Percentiles rank a stretch among this genome's conserved stretches.
Conservation (phyloP, 2,888 invertebrate species). For the Kryphioiulus occultus region DNA sequence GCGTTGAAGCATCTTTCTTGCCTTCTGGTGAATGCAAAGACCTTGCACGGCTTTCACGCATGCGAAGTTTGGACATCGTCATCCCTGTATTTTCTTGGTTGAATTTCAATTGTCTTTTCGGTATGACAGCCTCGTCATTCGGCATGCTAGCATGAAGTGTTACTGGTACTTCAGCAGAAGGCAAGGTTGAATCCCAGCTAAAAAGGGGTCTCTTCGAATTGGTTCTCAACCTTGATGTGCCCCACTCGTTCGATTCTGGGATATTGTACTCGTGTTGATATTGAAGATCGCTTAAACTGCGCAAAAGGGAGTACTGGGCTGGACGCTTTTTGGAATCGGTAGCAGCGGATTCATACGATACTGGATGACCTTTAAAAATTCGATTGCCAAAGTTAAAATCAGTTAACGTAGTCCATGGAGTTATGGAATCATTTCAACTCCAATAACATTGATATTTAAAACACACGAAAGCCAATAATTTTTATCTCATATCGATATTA, state of each 20-base stretch:
- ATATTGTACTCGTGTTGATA: constrained; percentile 50
- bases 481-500: no score
- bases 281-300: constrained; percentile 46
- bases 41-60: background rate
- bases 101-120: background rate
- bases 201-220: constrained; percentile 46
- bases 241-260: background rate
- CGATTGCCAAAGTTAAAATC: background rate
- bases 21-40: background rate
- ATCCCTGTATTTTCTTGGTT: background rate
- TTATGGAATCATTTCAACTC: no score
- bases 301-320: constrained; percentile 39
- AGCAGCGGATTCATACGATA: background rate
- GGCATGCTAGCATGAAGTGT: constrained; percentile 13
- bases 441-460: no score
- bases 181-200: constrained; percentile 32
- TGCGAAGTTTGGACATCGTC: background rate
- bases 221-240: background rate
- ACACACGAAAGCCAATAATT: no score
- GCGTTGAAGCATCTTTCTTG: background rate
- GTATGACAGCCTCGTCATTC: background rate
- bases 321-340: constrained; percentile 3
- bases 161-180: background rate
- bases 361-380: constrained; percentile 38
- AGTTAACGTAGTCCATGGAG: no score